These are phyloP conservation scores for Neoascia interrupta DNA, from an alignment of 2,888 invertebrate genomes.

Conservation along the genomic window DNA sequence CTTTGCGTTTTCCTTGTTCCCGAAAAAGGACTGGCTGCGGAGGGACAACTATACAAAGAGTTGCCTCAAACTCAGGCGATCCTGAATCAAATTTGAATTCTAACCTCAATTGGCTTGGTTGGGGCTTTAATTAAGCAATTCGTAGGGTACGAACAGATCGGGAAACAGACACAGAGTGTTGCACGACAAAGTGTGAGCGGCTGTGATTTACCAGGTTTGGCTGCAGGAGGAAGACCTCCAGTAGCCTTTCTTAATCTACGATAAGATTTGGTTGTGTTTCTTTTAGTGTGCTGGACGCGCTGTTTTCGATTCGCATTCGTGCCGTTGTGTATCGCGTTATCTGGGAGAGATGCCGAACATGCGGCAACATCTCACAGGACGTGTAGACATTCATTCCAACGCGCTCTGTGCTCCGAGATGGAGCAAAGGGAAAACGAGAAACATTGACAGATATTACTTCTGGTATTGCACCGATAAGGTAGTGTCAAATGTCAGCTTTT, in stretches of 20 bases:
- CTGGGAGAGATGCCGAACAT: slow-evolving; percentile 38
- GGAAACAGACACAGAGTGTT: slow-evolving; percentile 25
- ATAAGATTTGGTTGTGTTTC: slow-evolving; percentile 40
- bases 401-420: neutral
- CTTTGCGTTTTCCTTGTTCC: slow-evolving; percentile 13
- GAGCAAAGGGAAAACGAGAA: slow-evolving; percentile 16
- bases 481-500: slow-evolving; percentile 64
- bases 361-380: slow-evolving; percentile 36
- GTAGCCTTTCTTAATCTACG: slow-evolving; percentile 54
- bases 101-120: slow-evolving; percentile 24
- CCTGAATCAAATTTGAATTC: slow-evolving; percentile 55
- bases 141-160: slow-evolving; percentile 42
- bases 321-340: slow-evolving; percentile 38
- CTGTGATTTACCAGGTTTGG: slow-evolving; percentile 63
- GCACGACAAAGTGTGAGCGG: slow-evolving; percentile 30
- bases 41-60: neutral
- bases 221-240: slow-evolving; percentile 29
- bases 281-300: slow-evolving; percentile 26
- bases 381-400: neutral
- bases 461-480: slow-evolving; percentile 67
- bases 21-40: slow-evolving; percentile 32
- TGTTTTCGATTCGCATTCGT: slow-evolving; percentile 48
- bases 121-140: slow-evolving; percentile 63
- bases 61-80: slow-evolving; percentile 5
- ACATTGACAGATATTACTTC: slow-evolving; percentile 67